Evolutionary conservation across 2,797 vertebrate genomes (phyloP), one percentile per base, ranked within the genome.

Genomic region (Gobionotothen gibberifrons): DNA sequence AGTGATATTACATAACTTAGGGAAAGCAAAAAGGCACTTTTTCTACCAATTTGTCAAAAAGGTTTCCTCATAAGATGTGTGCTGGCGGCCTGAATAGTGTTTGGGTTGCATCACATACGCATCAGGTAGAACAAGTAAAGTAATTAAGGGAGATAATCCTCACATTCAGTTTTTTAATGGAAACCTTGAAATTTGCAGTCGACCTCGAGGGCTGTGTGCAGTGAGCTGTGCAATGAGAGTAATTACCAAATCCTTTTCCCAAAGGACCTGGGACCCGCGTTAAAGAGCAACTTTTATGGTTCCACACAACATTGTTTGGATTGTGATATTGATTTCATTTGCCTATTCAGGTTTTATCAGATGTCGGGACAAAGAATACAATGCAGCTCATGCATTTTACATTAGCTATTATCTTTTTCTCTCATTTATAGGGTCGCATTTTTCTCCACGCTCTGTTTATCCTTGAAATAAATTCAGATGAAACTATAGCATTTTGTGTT

Each of bases 311-410:
- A 16, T 26, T 63, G 42, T 78, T 72, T 49, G 22, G 19, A 32
- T 22, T 64, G 48, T 51, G 56, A 47, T 55, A 59, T 53, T 32
- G 47, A 43, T 67, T 69, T 69, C 40, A 66, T 67, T 69, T 10
- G 42, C 9, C 48, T 48, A 3, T 70, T 74, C 61, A 32, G 61
- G 22, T 77, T 80, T 72, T 59, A 62, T 66, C 68, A 72, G 64
- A 17, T 1, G 19, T 17, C 1, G 0, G 55, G 16, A 39, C 39
- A 54, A 42, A 68, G 40, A 52, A 56, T 51, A 3, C 57, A 72
- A 63, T 44, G 53, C 56, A 60, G 26, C 48, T 75, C n/a, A 67
- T 83, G 60, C 19, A 78, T 76, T 83, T 73, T 36, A 62, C 71
- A 75, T 72, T 3, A 65, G 62, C 10, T 42, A 19, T 64, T 65